Conservation (phyloP, 2,113 vertebrate genomes). For the Spilogale gracilis region DNA sequence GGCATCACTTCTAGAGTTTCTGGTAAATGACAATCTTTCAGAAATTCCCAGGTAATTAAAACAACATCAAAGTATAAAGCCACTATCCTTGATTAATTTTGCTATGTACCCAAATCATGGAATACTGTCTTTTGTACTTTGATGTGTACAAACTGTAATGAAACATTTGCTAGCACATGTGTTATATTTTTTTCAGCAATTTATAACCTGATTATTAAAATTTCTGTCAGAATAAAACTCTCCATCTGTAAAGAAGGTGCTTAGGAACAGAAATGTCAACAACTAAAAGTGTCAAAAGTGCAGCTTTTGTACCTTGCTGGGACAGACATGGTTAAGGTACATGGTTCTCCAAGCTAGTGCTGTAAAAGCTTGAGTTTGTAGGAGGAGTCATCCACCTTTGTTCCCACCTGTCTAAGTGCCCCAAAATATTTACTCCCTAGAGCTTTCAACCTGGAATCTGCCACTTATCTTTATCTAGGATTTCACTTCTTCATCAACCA, state of each 20-base stretch:
- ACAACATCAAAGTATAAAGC: background rate
- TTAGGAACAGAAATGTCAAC: background rate
- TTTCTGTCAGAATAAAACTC: constrained; percentile 66
- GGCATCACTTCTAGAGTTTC: background rate
- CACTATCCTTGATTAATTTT: background rate
- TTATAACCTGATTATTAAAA: constrained; percentile 55
- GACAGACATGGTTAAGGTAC: no score
- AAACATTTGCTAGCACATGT: constrained; percentile 67
- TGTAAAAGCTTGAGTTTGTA: background rate
- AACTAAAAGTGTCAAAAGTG: background rate
- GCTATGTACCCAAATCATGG: constrained; percentile 72
- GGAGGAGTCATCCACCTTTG: background rate
- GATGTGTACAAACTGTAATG: constrained; percentile 58
- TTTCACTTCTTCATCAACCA: background rate
- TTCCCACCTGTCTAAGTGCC: background rate
- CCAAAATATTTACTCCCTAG: background rate
- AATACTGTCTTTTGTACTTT: constrained; percentile 13
- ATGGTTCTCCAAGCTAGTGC: background rate
- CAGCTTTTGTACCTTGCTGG: background rate
- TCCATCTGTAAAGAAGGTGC: background rate
- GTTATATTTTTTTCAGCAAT: background rate
- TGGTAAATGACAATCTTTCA: background rate
- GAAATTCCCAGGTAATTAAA: background rate
- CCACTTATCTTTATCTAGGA: background rate
- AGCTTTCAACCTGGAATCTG: background rate